phyloP scores from a whole-genome alignment of 2,797 vertebrate genomes.

The Galago senegalensis region DNA sequence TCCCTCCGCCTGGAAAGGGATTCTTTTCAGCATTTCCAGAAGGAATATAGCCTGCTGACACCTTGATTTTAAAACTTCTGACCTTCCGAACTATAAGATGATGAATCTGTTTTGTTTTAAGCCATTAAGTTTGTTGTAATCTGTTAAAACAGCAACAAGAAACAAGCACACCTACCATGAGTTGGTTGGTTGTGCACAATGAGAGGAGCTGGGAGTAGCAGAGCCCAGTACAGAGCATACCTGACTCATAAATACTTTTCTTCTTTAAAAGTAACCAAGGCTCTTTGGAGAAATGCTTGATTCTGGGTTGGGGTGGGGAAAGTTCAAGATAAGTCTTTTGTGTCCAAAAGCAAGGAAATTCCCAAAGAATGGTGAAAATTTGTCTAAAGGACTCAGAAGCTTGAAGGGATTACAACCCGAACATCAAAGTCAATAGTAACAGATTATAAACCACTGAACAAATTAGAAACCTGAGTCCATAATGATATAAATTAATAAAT shows the following conservation, averaged over 20 bases:
- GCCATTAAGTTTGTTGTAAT: neutral
- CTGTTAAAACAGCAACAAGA: neutral
- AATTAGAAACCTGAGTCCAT: neutral
- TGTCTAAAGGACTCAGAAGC: neutral
- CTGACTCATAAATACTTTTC: neutral
- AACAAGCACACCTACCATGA: neutral
- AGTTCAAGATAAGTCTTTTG: neutral
- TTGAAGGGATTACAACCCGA: neutral
- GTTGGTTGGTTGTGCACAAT: neutral
- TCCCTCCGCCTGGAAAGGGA: neutral
- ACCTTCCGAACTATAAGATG: neutral
- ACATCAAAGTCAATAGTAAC: neutral
- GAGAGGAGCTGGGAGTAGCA: neutral
- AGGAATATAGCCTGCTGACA: neutral
- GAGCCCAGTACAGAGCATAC: neutral
- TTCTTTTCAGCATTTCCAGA: neutral
- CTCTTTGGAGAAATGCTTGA: neutral
- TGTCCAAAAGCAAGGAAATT: slow-evolving; percentile 33
- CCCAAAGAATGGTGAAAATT: neutral
- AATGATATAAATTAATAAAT: neutral
- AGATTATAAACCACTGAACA: neutral
- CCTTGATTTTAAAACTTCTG: neutral
- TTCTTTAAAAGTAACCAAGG: neutral
- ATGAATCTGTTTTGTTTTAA: neutral
- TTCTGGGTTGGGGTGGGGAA: neutral